A percentile compares a stretch with the other conserved stretches of the same genome.
Conservation (phyloP, 2,888 invertebrate genomes). For the Dasypolia templi region DNA sequence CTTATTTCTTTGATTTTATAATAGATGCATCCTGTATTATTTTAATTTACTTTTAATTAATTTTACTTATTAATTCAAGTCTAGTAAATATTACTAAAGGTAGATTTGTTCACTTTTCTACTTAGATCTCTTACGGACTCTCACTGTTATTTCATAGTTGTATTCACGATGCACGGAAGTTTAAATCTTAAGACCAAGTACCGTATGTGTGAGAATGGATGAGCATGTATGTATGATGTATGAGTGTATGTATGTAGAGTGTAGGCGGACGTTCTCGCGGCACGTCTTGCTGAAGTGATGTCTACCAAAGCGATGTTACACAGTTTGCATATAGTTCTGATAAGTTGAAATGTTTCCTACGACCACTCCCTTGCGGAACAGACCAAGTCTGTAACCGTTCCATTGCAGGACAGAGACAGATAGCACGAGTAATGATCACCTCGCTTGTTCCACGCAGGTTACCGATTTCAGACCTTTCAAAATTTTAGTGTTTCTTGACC, state of each 20-base stretch:
- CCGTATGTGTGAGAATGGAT: neutral
- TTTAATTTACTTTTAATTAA: too few relatives aligned
- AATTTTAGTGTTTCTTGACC: neutral
- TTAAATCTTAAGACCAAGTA: neutral
- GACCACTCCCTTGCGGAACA: constrained; percentile 8
- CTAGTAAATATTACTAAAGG: neutral
- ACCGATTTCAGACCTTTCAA: neutral
- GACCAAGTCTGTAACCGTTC: neutral
- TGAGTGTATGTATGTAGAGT: neutral
- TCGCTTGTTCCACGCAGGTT: neutral
- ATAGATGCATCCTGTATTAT: too few relatives aligned
- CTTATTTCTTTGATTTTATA: neutral
- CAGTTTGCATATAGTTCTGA: neutral
- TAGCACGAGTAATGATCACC: neutral
- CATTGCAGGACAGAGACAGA: neutral
- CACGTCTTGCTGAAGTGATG: constrained; percentile 28
- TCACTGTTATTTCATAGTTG: neutral
- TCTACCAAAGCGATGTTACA: constrained; percentile 60
- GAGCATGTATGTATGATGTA: neutral
- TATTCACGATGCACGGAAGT: constrained; percentile 8
- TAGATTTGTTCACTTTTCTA: constrained; percentile 25
- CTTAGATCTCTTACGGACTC: neutral
- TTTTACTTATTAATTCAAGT: neutral
- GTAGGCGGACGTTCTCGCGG: constrained; percentile 13
- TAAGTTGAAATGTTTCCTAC: neutral